A percentile compares a stretch with the other conserved stretches of the same genome.
Evolutionary conservation across 2,797 vertebrate species (phyloP).

Genomic region (Sebastes iracundus): DNA sequence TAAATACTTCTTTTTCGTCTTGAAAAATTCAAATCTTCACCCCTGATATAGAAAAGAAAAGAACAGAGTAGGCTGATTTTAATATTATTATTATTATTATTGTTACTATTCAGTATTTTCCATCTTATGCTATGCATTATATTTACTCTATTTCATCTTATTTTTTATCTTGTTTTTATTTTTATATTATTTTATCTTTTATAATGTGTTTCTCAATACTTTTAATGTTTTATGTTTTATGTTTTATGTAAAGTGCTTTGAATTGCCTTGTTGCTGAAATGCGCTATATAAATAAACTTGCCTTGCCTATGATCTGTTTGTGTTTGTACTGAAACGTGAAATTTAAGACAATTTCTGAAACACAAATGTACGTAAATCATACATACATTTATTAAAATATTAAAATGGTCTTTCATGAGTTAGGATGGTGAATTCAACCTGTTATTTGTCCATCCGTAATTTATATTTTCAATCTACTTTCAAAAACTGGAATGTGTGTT

Average conservation of each 20-base stretch:
- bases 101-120: background rate
- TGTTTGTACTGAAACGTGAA: background rate
- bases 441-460: background rate
- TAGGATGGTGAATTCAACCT: background rate
- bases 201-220: background rate
- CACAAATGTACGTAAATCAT: background rate
- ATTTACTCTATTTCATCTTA: background rate
- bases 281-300: background rate
- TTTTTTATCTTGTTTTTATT: background rate
- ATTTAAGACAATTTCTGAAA: background rate
- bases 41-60: background rate
- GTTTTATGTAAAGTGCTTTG: background rate
- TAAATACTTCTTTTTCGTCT: background rate
- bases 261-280: background rate
- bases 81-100: background rate
- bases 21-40: background rate
- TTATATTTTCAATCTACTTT: background rate
- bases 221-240: background rate
- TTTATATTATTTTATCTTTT: background rate
- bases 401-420: background rate
- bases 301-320: background rate
- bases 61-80: background rate
- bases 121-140: background rate
- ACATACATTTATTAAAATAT: background rate
- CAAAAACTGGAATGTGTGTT: background rate